Base-by-base conservation (phyloP, 92 coral and sea anemone species). In the Palythoa heliodiscus region DNA sequence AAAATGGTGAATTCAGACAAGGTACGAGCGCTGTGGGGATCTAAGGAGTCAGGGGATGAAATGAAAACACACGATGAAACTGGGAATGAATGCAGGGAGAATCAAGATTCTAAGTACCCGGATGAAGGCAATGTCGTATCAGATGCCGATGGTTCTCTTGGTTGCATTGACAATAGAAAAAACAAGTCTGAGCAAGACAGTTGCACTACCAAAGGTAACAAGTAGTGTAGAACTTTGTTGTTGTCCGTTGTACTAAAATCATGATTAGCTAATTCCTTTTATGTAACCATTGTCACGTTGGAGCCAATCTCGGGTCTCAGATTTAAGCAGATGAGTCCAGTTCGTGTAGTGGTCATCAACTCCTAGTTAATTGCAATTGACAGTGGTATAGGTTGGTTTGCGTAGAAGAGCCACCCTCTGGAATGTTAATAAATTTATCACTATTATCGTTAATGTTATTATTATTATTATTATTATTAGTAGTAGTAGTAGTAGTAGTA, bases 1-100 rank as follows among this genome's bases (percentile, higher is more conserved):
- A 76, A 76, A 38, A 76, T 66, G 60, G 73, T 80, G 16, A 43
- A 80, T 25, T 66, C 73, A 43, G 84, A 80, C 22, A 48, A 68
- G 40, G 84, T 80, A 5, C 84, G 84, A 66, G 72, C 84, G 17
- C 53, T 80, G 12, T 80, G 84, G 84, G 84, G 40, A 5, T 64
- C 84, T 17, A 43, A 52, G 15, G 43, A 64, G 25, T 17, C 63
- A 5, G 84, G 20, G 40, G 63, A 80, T 17, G 43, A 68, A 8
- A 14, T 0, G 14, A 60, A 2, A 39, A 7, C 14, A 1, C 5
- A 17, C 60, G 29, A 13, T 20, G 29, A 80, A 6, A 40, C 43
- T 43, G 58, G 57, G 15, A 22, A 80, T 4, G 57, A 54, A 13
- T 16, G 19, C 17, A 7, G 7, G 47, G 53, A 25, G 0, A 23